Conservation (phyloP, 2,888 invertebrate genomes). For the Yponomeuta plumbellus region DNA sequence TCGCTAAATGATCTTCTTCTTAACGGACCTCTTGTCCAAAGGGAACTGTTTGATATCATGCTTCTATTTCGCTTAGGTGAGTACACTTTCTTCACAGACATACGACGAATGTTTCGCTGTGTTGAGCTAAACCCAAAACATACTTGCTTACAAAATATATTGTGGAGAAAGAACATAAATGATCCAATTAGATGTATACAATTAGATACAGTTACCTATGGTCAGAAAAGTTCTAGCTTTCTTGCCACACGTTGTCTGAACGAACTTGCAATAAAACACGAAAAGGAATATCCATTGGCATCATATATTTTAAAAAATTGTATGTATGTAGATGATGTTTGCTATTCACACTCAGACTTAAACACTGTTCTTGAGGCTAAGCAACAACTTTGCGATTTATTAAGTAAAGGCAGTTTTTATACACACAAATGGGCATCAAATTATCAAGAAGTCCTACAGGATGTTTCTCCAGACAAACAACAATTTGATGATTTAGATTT, state of each 20-base stretch:
- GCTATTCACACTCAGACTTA: too few species aligned
- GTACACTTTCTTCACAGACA: slow-evolving; percentile 1
- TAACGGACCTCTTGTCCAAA: slow-evolving; percentile 1
- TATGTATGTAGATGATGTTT: slow-evolving; percentile 5
- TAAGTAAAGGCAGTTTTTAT: slow-evolving; percentile 4
- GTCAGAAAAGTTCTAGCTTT: slow-evolving; percentile 1
- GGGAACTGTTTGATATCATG: slow-evolving; percentile 9
- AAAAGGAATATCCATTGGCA: slow-evolving; percentile 5
- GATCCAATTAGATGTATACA: neutral
- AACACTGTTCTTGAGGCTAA: too few species aligned
- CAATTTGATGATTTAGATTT: neutral
- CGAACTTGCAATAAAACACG: neutral
- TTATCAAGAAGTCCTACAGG: neutral
- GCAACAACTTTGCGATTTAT: too few species aligned
- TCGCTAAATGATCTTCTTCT: slow-evolving; percentile 11
- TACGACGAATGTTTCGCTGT: neutral
- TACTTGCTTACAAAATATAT: slow-evolving; percentile 2
- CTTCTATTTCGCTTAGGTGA: slow-evolving; percentile 3
- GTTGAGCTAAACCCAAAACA: neutral
- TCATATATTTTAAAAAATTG: neutral
- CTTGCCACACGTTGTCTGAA: slow-evolving; percentile 7
- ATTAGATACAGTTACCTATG: slow-evolving; percentile 9
- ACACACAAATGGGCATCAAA: slow-evolving; percentile 14
- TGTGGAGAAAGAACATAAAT: neutral
- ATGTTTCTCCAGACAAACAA: neutral